Base-by-base conservation (phyloP, 2,113 vertebrate species). In the Carassius auratus region DNA sequence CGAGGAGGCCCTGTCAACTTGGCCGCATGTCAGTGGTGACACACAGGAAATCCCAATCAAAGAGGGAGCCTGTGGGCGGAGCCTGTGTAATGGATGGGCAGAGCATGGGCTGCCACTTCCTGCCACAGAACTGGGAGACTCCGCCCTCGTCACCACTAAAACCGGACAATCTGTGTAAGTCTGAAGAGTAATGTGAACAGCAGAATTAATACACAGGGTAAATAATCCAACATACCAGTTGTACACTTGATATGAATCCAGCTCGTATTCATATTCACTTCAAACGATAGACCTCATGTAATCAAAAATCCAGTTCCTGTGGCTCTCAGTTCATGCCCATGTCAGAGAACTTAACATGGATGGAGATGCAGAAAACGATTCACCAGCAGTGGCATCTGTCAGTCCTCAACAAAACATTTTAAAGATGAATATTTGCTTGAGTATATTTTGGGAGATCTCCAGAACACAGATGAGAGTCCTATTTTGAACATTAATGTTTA, bases 41-140 rank as follows among this genome's bases (percentile, higher is more conserved):
- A 10, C 5, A 5, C 83, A 50, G 81, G 83, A 86, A 80, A 77
- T 23, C 76, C 17, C 59, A 17, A 59, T 30, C 14, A 71, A 84
- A 64, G 75, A 71, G n/a, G 86, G 10, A 13, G 19, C 15, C 0
- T 42, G 26, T 12, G 87, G 76, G 71, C 59, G 68, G 64, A 33
- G 55, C 77, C 48, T 61, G 36, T 85, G 74, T 78, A 73, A 33
- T n/a, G 66, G 78, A 19, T 9, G 76, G 42, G 71, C 45, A 33
- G 90, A 92, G 26, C 93, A 93, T 69, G 90, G 89, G 61, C 42
- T 95, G 45, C 94, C 94, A 89, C 93, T 95, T 92, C 94, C 94
- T 91, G 94, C 94, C 83, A 95, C 93, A 38, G 94, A 95, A 88
- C 84, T 94, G 33, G 94, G 93, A 80, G 92, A 90, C 83, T 91